These are phyloP conservation scores for Onychomys torridus DNA, from an alignment of 2,797 vertebrate genomes.

Conservation along the genomic window DNA sequence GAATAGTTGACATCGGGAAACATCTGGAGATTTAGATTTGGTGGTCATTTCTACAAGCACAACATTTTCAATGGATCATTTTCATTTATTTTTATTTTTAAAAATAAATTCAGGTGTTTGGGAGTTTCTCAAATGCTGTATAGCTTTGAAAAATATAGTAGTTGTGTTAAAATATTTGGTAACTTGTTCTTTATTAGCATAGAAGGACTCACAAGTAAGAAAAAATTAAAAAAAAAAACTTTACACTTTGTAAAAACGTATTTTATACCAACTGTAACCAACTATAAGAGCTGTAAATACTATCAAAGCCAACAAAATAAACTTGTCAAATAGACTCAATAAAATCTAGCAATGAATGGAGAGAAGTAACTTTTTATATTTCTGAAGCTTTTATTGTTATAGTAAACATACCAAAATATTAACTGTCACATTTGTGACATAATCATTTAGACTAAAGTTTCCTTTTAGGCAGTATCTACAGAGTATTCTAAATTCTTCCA, in stretches of 20 bases:
- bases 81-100: constrained; percentile 17
- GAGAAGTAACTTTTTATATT: neutral
- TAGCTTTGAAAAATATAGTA: neutral
- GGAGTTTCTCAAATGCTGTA: neutral
- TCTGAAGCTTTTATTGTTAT: neutral
- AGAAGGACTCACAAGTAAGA: neutral
- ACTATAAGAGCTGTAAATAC: neutral
- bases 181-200: constrained; percentile 2
- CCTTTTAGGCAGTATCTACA: neutral
- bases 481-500: neutral
- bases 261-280: neutral
- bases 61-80: neutral
- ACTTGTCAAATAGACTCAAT: neutral
- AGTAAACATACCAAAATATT: neutral
- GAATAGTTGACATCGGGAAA: neutral
- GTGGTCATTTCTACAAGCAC: neutral
- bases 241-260: neutral
- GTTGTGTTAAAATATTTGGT: neutral
- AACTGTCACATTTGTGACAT: neutral
- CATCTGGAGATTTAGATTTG: neutral
- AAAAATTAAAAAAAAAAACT: neutral
- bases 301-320: constrained; percentile 1
- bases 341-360: neutral
- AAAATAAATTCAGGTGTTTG: neutral
- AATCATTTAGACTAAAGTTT: neutral